These are phyloP conservation scores for Lycorma delicatula DNA, from an alignment of 1,140 invertebrate species.

Conservation along the genomic window DNA sequence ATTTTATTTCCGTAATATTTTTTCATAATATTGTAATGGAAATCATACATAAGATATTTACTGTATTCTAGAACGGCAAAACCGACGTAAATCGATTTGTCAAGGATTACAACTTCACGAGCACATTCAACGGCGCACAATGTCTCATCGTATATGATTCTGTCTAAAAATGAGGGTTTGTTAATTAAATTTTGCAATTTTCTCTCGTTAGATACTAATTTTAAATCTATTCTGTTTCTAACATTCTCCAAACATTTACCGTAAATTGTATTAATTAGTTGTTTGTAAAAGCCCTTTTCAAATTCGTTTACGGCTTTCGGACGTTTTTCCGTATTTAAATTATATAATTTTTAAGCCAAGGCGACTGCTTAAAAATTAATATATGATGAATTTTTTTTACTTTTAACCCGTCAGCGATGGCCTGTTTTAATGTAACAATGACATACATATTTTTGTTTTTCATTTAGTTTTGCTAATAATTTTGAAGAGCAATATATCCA, in stretches of 20 bases:
- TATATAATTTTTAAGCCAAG: conserved; percentile 34
- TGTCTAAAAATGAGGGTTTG: conserved; percentile 7
- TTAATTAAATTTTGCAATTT: conserved; percentile 2
- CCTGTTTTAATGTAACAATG: conserved; percentile 22
- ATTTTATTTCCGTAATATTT: no score
- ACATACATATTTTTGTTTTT: conserved; percentile 28
- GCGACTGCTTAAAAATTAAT: conserved; percentile 31
- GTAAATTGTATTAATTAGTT: conserved; percentile 34
- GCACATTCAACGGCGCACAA: conserved; percentile 6
- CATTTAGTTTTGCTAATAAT: conserved; percentile 5
- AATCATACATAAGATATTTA: conserved; percentile 14
- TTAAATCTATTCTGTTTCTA: conserved; percentile 30
- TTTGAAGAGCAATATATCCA: no score
- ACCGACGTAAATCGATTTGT: conserved; percentile 10
- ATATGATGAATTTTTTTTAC: conserved; percentile 33
- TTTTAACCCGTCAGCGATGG: conserved; percentile 26
- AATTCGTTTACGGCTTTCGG: conserved; percentile 29
- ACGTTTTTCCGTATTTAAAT: conserved; percentile 29
- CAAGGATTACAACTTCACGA: not conserved
- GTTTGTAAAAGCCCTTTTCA: conserved; percentile 34
- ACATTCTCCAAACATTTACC: conserved; percentile 34
- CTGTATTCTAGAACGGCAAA: conserved; percentile 6
- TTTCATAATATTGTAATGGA: no score
- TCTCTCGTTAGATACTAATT: conserved; percentile 20
- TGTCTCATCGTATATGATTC: conserved; percentile 13